These are phyloP conservation scores for Stegostoma tigrinum DNA, from an alignment of 2,113 vertebrate species.

Conservation along the genomic window DNA sequence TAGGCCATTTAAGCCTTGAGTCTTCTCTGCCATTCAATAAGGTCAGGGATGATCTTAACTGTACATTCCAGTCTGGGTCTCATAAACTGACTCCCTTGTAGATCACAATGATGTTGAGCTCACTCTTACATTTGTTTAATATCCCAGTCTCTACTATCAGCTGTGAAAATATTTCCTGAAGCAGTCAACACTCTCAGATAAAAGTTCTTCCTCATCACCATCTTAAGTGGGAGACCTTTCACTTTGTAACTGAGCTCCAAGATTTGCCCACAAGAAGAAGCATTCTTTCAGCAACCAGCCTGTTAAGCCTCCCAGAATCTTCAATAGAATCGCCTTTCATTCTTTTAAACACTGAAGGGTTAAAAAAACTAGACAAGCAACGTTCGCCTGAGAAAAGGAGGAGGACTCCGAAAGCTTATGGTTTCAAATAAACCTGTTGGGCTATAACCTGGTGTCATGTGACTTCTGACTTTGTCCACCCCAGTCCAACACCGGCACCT, in stretches of 20 bases:
- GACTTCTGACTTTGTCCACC: too few species aligned
- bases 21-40: background rate
- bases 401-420: too few species aligned
- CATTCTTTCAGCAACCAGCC: background rate
- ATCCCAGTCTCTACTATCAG: background rate
- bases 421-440: too few species aligned
- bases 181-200: background rate
- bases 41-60: background rate
- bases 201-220: background rate
- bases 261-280: background rate
- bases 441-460: too few species aligned
- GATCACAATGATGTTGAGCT: background rate
- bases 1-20: background rate
- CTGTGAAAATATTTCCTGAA: background rate
- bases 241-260: background rate
- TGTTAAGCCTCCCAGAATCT: background rate
- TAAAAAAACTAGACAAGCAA: too few species aligned
- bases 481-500: too few species aligned
- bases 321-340: background rate
- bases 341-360: background rate
- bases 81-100: background rate
- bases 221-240: background rate
- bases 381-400: too few species aligned
- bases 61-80: background rate
- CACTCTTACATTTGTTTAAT: background rate